These are phyloP conservation scores for Heteromyza rotundicornis DNA, from an alignment of 2,888 invertebrate species.

Conservation along the genomic window DNA sequence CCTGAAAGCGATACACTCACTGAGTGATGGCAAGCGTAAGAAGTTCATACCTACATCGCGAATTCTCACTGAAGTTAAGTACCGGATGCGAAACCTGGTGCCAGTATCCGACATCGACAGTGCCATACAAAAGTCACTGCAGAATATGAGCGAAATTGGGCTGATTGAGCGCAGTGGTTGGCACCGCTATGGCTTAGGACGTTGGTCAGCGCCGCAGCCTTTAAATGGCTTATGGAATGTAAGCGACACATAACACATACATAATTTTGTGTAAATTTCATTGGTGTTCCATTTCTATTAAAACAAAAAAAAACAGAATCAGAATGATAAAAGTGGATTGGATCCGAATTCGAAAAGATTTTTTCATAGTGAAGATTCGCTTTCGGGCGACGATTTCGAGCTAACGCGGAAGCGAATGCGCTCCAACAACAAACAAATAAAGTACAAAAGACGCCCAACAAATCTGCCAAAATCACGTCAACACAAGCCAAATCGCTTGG, in stretches of 20 bases:
- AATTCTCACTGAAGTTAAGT: conserved; percentile 34
- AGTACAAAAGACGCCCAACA: conserved; percentile 19
- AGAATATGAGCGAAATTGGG: conserved; percentile 33
- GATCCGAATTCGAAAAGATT: conserved; percentile 29
- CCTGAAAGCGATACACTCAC: conserved; percentile 38
- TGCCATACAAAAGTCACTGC: conserved; percentile 35
- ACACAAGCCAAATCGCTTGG: too few species aligned
- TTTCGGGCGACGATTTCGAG: conserved; percentile 35
- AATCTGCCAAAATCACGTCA: conserved; percentile 30
- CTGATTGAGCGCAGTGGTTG: conserved; percentile 26
- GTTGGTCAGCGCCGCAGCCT: not conserved
- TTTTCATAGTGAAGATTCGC: conserved; percentile 27
- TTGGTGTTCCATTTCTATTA: too few species aligned
- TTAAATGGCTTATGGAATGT: too few species aligned
- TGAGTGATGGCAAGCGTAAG: conserved; percentile 24
- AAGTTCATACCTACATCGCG: conserved; percentile 18
- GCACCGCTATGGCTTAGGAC: conserved; percentile 19
- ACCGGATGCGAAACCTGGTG: conserved; percentile 38
- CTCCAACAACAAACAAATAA: conserved; percentile 31
- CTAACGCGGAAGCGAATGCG: conserved; percentile 35
- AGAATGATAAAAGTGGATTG: too few species aligned
- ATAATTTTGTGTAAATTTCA: too few species aligned
- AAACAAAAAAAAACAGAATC: too few species aligned
- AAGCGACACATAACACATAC: too few species aligned
- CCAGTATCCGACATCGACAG: conserved; percentile 36